Conservation (phyloP, 53 echinoderm and acorn worm genomes). For the Apostichopus leukothele region DNA sequence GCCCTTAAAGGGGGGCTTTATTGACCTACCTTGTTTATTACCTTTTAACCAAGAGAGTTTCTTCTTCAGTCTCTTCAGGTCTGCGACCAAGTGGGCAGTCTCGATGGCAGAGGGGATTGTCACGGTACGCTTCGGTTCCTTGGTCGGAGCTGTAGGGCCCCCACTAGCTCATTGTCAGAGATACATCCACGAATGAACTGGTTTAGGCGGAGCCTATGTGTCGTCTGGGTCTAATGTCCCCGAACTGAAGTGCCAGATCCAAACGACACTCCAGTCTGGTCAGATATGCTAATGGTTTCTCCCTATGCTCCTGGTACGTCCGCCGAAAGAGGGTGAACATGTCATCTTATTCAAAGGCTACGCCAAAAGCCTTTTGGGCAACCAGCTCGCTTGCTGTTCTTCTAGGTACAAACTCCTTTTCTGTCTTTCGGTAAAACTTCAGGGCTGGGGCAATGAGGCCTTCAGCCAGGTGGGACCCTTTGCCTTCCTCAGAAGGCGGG, state of each 20-base stretch:
- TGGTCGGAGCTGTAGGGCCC: neutral
- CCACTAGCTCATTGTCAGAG: slow-evolving; percentile 24
- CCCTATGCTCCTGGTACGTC: slow-evolving; percentile 42
- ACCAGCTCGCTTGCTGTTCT: slow-evolving; percentile 30
- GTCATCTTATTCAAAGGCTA: slow-evolving; percentile 58
- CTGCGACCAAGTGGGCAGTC: too few relatives aligned
- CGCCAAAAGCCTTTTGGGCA: slow-evolving; percentile 46
- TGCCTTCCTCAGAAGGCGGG: slow-evolving; percentile 21
- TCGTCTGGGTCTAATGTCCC: slow-evolving; percentile 31
- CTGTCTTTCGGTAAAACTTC: slow-evolving; percentile 15
- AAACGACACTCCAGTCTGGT: slow-evolving; percentile 47
- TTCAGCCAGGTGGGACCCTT: slow-evolving; percentile 27
- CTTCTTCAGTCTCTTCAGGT: too few relatives aligned
- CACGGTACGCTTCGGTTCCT: neutral
- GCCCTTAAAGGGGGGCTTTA: too few relatives aligned
- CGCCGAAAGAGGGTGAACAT: slow-evolving; percentile 48
- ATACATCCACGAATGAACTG: slow-evolving; percentile 58
- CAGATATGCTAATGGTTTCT: slow-evolving; percentile 49
- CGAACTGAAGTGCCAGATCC: slow-evolving; percentile 43
- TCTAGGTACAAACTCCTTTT: slow-evolving; percentile 7
- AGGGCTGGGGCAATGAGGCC: slow-evolving; percentile 55
- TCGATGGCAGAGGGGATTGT: too few relatives aligned
- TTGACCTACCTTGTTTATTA: too few relatives aligned
- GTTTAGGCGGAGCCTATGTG: slow-evolving; percentile 46
- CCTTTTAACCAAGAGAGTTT: too few relatives aligned